Evolutionary conservation across 1,140 invertebrate genomes (phyloP).

Genomic region (Spodoptera frugiperda): DNA sequence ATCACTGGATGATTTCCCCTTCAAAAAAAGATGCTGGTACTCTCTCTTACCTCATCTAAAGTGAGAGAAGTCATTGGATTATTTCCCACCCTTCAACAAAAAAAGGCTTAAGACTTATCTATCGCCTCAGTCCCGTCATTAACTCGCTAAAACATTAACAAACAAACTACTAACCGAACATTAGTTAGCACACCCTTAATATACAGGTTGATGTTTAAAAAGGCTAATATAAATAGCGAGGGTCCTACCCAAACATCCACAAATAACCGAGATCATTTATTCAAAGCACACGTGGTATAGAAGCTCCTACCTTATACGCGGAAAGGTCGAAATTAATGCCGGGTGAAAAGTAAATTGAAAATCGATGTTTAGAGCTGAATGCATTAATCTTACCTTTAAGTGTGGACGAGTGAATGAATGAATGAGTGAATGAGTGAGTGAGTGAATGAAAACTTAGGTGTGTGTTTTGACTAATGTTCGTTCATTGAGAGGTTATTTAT

Average conservation of each 20-base stretch:
- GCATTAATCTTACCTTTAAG: constrained; percentile 34
- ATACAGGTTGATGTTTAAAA: constrained; percentile 11
- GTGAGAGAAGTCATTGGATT: too few relatives aligned
- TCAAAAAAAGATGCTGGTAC: too few relatives aligned
- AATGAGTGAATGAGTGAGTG: background rate
- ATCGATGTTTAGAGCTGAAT: constrained; percentile 16
- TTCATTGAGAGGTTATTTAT: background rate
- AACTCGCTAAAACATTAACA: too few relatives aligned
- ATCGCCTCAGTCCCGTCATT: too few relatives aligned
- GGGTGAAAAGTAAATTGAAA: constrained; percentile 29
- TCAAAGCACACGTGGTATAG: constrained; percentile 1
- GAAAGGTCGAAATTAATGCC: constrained; percentile 11
- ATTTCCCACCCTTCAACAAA: too few relatives aligned
- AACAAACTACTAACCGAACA: too few relatives aligned
- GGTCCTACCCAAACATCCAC: background rate
- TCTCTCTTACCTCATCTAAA: too few relatives aligned
- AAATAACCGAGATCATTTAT: constrained; percentile 32
- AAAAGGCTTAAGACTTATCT: too few relatives aligned
- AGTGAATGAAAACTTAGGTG: background rate
- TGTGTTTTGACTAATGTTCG: constrained; percentile 30
- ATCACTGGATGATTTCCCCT: too few relatives aligned
- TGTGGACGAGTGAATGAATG: constrained; percentile 3
- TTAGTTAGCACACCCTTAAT: background rate
- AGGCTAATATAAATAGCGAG: background rate
- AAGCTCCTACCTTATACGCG: background rate